Evolutionary conservation across 1,140 invertebrate species (phyloP), one percentile per base, ranked within the genome.

Genomic region (Pectinophora gossypiella): DNA sequence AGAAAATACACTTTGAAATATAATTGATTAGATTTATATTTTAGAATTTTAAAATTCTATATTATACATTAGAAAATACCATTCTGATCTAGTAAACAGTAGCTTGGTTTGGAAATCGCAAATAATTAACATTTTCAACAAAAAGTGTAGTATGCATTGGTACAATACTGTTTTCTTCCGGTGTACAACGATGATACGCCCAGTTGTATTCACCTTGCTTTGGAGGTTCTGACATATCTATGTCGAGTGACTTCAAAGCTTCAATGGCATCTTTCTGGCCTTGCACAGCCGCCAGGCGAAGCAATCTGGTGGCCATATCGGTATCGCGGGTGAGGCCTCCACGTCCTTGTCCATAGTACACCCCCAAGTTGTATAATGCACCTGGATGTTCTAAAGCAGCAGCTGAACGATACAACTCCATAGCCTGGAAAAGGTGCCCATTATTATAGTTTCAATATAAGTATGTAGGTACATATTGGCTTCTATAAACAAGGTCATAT

Each of bases 311-410:
- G 2, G 91, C 91, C 6, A 63, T 86, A 16, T 70, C 66, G 12
- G 64, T 54, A 58, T 91, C 85, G 7, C 72, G 58, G 9, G 72
- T 47, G 0, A 92, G 68, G 0, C 89, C 91, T 19, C 91, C 91
- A 56, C 85, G 81, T 1, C 91, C 91, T 72, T 92, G 91, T 6
- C 89, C 91, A 73, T 92, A 85, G 60, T 90, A 93, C 36, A 93
- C 87, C 7, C 90, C 91, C 22, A 92, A 76, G 60, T 93, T 93
- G 69, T 92, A 93, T 51, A 90, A 85, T 0, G 91, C 91, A 57
- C 87, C 88, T 2, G 90, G 79, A 68, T 93, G 91, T 19, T 90
- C 89, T 43, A 78, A 64, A 13, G 88, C 69, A n/a, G 91, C 89
- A 19, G 91, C 91, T 48, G 81, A 77, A 49, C 81, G 74, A 62